These are phyloP conservation scores for Oreonectes daqikongensis DNA, from an alignment of 2,797 vertebrate genomes.

Conservation along the genomic window DNA sequence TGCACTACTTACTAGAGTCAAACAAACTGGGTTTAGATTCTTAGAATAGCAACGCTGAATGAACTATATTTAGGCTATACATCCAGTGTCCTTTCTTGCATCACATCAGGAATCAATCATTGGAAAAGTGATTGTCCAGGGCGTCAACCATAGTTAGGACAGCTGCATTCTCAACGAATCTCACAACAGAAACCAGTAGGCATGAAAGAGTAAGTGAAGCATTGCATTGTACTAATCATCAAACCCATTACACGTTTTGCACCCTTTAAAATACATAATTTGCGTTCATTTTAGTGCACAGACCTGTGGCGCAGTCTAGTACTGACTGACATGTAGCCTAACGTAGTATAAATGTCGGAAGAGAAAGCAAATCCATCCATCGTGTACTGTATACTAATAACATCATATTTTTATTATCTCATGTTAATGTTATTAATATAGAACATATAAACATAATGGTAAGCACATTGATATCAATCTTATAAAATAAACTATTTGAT, in stretches of 20 bases:
- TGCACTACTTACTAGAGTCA: neutral
- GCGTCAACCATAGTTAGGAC: conserved; percentile 26
- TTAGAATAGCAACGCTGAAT: neutral
- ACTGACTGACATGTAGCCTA: neutral
- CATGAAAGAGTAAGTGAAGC: neutral
- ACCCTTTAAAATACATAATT: neutral
- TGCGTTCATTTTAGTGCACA: neutral
- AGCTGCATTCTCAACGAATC: neutral
- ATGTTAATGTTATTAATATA: neutral
- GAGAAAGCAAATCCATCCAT: conserved; percentile 4
- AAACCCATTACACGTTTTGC: neutral
- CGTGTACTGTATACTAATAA: neutral
- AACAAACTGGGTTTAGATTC: neutral
- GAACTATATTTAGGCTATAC: neutral
- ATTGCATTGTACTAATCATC: neutral
- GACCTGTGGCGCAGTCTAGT: conserved; percentile 33
- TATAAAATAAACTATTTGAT: neutral
- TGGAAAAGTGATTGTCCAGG: conserved; percentile 35
- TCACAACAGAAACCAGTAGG: neutral
- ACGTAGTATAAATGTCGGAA: neutral
- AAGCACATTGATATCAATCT: neutral
- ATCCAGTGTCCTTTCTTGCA: neutral
- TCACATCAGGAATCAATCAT: conserved; percentile 32
- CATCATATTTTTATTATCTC: neutral
- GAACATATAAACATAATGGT: neutral